Base-by-base conservation (phyloP, 92 coral and sea anemone genomes). In the Isaurus tuberculatus region DNA sequence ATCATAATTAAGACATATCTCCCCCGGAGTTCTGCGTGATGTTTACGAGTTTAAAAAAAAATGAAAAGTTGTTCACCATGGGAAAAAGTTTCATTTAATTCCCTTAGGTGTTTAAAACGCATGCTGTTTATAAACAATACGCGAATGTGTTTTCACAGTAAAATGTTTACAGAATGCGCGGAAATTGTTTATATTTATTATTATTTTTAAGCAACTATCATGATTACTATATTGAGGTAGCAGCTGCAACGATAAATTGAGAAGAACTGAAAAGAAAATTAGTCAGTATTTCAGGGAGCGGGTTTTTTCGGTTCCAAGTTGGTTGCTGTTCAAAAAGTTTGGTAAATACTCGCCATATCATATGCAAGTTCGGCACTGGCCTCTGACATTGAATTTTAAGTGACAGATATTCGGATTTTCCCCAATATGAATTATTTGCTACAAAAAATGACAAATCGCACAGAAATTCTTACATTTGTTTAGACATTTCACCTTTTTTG, bases 101-200 rank as follows among this genome's bases (percentile, higher is more conserved):
- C 28, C 22, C 33, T 16, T 32, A 20, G 33, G 30, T 74, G 49
- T 57, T 37, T 10, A 60, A 7, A 40, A 15, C 77, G 43, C 27
- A 17, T 27, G 26, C 61, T 27, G 17, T 19, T 15, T 60, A 16
- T 31, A 73, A 73, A 46, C 79, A 19, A 73, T 31, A 51, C 8
- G 27, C 53, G 60, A 17, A 30, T 30, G 32, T 64, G 31, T 34
- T 77, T 58, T 36, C 55, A 31, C 53, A 1, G 46, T 57, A 55
- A 51, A 58, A 28, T 77, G 82, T 77, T 77, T 77, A 77, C 82
- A 34, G 17, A 58, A 57, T 77, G 58, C 34, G 9, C 48, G 33
- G 16, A 57, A 13, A 16, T 57, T 77, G 82, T 58, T 77, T 77
- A 57, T 22, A 57, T 58, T 31, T 10, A 20, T 26, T 75, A 15